Conservation (phyloP, 1,140 invertebrate species). For the Aphaenogaster floridana region DNA sequence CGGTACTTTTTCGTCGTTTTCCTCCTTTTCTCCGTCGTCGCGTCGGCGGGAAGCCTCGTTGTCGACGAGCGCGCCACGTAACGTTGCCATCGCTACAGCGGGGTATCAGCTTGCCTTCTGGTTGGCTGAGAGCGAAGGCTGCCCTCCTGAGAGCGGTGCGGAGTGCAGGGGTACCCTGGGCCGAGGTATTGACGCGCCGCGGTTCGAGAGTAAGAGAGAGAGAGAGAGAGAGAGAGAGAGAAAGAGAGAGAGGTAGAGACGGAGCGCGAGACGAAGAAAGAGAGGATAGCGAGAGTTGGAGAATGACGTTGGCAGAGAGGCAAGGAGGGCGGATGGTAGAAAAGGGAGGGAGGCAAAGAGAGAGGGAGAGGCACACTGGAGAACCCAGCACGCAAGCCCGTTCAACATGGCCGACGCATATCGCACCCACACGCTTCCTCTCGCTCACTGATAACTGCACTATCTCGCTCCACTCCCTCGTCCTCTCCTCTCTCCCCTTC, state of each 20-base stretch:
- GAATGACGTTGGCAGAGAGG: slow-evolving; percentile 58
- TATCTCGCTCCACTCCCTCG: slow-evolving; percentile 43
- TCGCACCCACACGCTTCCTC: slow-evolving; percentile 73
- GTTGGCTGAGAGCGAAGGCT: slow-evolving; percentile 78
- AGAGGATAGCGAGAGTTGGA: slow-evolving; percentile 9
- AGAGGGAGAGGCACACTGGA: slow-evolving; percentile 71
- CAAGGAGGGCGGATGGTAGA: slow-evolving; percentile 43
- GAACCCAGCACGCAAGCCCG: slow-evolving; percentile 80
- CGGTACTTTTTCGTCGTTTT: slow-evolving; percentile 59
- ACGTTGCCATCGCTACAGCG: slow-evolving; percentile 84
- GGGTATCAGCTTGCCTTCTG: slow-evolving; percentile 82
- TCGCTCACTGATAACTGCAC: slow-evolving; percentile 71
- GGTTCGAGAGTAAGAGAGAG: slow-evolving; percentile 51
- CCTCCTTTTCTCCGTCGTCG: slow-evolving; percentile 53
- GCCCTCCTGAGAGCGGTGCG: slow-evolving; percentile 71
- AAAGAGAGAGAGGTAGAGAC: slow-evolving; percentile 9
- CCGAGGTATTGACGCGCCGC: slow-evolving; percentile 80
- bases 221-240: not conserved
- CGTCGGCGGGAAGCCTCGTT: slow-evolving; percentile 61
- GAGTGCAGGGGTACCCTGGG: slow-evolving; percentile 59
- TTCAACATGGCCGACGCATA: slow-evolving; percentile 82
- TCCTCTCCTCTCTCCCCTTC: not conserved
- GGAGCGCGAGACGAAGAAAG: slow-evolving; percentile 14
- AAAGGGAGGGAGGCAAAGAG: slow-evolving; percentile 27
- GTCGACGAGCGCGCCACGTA: slow-evolving; percentile 58